phyloP scores from a whole-genome alignment of 2,797 vertebrate species.

The Pseudopleuronectes americanus region DNA sequence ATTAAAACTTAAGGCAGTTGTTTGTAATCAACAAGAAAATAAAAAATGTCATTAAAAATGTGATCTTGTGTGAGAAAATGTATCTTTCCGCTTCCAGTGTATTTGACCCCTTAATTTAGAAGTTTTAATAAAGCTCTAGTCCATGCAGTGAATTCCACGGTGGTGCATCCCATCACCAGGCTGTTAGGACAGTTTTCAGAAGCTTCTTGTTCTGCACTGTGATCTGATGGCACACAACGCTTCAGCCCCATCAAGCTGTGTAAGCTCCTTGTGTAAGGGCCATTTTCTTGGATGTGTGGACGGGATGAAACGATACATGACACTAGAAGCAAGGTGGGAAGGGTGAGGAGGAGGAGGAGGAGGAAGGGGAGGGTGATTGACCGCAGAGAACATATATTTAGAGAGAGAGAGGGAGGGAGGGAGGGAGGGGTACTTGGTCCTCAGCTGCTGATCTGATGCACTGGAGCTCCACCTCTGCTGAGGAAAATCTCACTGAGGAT shows the following conservation, averaged over 20 bases:
- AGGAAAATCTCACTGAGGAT: conserved; percentile 68
- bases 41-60: too few relatives aligned
- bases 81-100: too few relatives aligned
- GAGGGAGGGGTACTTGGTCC: conserved; percentile 62
- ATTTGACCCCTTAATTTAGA: too few relatives aligned
- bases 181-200: conserved; percentile 32
- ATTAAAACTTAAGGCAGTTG: too few relatives aligned
- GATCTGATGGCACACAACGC: conserved; percentile 46
- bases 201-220: conserved; percentile 21
- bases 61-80: too few relatives aligned
- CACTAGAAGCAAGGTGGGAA: not conserved
- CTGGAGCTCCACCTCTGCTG: conserved; percentile 65
- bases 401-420: conserved; percentile 29
- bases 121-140: too few relatives aligned
- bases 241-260: conserved; percentile 11
- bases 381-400: conserved; percentile 21
- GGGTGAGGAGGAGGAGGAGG: not conserved
- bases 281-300: conserved; percentile 25
- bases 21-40: too few relatives aligned
- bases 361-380: conserved; percentile 6
- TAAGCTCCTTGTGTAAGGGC: conserved; percentile 49
- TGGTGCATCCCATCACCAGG: not conserved
- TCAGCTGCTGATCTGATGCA: conserved; percentile 53
- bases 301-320: conserved; percentile 25
- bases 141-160: not conserved